These are phyloP conservation scores for Palloptera scutellata DNA, from an alignment of 2,888 invertebrate species.

Conservation along the genomic window DNA sequence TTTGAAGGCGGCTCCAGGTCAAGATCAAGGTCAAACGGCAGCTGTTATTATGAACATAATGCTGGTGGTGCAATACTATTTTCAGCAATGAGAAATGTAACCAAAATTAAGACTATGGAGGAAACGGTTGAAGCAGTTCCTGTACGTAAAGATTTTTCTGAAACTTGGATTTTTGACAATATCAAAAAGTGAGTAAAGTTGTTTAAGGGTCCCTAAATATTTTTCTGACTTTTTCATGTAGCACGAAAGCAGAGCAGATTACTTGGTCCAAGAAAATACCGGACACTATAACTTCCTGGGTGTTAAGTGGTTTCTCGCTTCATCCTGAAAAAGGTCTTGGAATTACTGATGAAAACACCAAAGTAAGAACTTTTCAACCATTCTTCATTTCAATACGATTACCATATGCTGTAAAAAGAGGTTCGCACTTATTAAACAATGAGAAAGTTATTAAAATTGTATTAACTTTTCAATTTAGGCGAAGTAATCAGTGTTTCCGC, in stretches of 20 bases:
- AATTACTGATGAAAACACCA: conserved; percentile 72
- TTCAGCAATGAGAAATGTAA: no score
- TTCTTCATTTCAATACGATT: conserved; percentile 86
- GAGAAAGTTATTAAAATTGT: not conserved
- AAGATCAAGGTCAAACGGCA: no score
- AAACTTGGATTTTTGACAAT: conserved; percentile 73
- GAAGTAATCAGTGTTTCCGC: conserved; percentile 88
- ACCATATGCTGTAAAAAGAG: conserved; percentile 88
- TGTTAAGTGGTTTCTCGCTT: conserved; percentile 81
- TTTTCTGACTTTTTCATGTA: conserved; percentile 1
- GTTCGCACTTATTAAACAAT: conserved; percentile 22
- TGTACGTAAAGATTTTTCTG: conserved; percentile 72
- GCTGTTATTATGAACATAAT: no score
- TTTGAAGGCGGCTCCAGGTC: no score
- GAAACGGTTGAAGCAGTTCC: no score
- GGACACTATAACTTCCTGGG: conserved; percentile 84
- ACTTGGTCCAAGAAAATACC: conserved; percentile 69
- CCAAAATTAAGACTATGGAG: no score
- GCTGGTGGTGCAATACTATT: no score
- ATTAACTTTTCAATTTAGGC: conserved; percentile 53
- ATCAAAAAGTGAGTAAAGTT: conserved; percentile 49
- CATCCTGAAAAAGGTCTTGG: conserved; percentile 78
- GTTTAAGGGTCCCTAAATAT: not conserved
- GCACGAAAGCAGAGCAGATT: conserved; percentile 47
- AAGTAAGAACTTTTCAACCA: conserved; percentile 78